Evolutionary conservation across 1,140 invertebrate species (phyloP), one percentile per base, ranked within the genome.

Genomic region (Pseudomyrmex cubaensis): DNA sequence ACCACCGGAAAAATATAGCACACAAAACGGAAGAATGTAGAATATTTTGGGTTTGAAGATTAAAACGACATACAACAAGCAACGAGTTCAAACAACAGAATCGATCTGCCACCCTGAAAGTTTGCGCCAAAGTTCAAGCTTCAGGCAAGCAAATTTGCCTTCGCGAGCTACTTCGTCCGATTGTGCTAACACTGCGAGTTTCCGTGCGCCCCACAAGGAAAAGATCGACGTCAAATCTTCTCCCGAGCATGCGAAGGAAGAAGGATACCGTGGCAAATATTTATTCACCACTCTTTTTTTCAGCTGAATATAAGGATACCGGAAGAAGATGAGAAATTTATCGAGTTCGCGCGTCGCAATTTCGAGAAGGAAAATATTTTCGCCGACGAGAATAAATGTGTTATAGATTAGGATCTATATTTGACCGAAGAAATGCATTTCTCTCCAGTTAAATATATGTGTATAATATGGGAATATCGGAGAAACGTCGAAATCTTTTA

Each of bases 141-240:
- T 80, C 66, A 52, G 50, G 54, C 76, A 80, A 72, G 76, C 46
- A 80, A 80, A 80, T 80, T 80, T 80, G 76, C 66, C n/a, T 50
- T 59, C 54, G 22, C 56, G 66, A 80, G 70, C 66, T 72, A 80
- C 66, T 80, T 61, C 76, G 54, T 80, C 66, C 76, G 76, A 80
- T 80, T 80, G 76, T 80, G 76, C 66, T 72, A 80, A 72, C 76
- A 80, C 15, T 48, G 76, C 54, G 66, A 80, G 54, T 80, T 72
- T 72, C 76, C 76, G 76, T 72, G 44, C 22, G 66, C 70, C 66
- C 44, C 66, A 59, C 66, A 59, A 80, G 54, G 54, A 70, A 35
- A 70, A 44, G 66, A 72, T 80, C 76, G 76, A 80, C 76, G 67
- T 80, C 44, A 70, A 80, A 80, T 80, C 76, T 80, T 70, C 64